Evolutionary conservation across 1,140 invertebrate genomes (phyloP).

Genomic region (Leptinotarsa undecemlineata): DNA sequence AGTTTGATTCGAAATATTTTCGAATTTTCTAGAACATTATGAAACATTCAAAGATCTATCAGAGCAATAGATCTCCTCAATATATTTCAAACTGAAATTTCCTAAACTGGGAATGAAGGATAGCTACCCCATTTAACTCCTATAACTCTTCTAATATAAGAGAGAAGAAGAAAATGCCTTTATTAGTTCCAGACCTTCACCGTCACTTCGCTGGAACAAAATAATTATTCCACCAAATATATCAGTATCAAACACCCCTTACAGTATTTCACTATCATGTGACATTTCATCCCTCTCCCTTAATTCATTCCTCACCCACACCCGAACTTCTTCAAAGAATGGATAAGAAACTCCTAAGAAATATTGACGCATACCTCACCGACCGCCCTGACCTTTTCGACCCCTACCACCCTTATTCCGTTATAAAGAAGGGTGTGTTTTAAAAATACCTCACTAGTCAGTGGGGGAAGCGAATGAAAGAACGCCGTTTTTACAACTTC

Average conservation of each 20-base stretch:
- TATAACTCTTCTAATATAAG: too few relatives aligned
- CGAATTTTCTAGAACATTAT: too few relatives aligned
- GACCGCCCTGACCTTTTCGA: slow-evolving; percentile 14
- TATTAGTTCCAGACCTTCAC: not conserved
- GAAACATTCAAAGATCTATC: too few relatives aligned
- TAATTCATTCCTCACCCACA: not conserved
- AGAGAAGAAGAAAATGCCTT: too few relatives aligned
- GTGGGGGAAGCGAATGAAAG: slow-evolving; percentile 34
- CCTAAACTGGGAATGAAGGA: too few relatives aligned
- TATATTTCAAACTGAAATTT: too few relatives aligned
- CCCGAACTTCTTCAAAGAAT: not conserved
- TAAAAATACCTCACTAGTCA: slow-evolving; percentile 29
- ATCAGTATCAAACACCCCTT: slow-evolving; percentile 10
- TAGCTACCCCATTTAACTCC: too few relatives aligned
- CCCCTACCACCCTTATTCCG: slow-evolving; percentile 16
- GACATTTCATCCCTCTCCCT: not conserved
- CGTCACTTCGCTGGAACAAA: not conserved
- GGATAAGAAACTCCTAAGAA: slow-evolving; percentile 19
- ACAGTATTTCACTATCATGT: slow-evolving; percentile 3
- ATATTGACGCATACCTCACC: slow-evolving; percentile 19
- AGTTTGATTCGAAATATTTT: too few relatives aligned
- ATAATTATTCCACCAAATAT: slow-evolving; percentile 6
- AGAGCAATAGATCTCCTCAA: too few relatives aligned
- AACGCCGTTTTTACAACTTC: slow-evolving; percentile 29
- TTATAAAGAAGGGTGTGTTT: slow-evolving; percentile 36